phyloP scores from a whole-genome alignment of 2,797 vertebrate genomes.

The Acipenser ruthenus region DNA sequence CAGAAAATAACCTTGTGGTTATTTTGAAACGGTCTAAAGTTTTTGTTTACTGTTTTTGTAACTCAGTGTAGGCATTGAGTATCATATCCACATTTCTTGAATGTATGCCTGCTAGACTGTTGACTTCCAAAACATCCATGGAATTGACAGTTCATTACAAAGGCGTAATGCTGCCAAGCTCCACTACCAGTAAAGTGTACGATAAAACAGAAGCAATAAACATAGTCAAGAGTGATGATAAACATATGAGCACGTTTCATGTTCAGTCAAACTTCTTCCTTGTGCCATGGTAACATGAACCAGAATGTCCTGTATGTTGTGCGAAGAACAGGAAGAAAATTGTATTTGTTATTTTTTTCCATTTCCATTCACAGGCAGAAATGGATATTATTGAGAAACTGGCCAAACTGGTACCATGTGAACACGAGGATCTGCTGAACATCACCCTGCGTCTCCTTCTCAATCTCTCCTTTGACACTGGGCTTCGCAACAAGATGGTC shows the following conservation, averaged over 20 bases:
- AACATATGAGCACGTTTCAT: conserved; percentile 8
- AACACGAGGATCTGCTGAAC: conserved; percentile 76
- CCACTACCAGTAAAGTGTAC: not conserved
- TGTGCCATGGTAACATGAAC: conserved; percentile 3
- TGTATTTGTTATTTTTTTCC: conserved; percentile 8
- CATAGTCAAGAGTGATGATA: not conserved
- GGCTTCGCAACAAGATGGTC: conserved; percentile 84
- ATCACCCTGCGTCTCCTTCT: conserved; percentile 76
- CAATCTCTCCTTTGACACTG: conserved; percentile 84
- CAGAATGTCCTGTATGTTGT: conserved; percentile 1
- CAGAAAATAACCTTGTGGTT: too few species aligned
- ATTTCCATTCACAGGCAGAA: conserved; percentile 60
- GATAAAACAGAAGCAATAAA: not conserved
- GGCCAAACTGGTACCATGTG: conserved; percentile 76
- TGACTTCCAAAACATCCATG: too few species aligned
- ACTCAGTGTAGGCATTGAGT: too few species aligned
- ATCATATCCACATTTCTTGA: too few species aligned
- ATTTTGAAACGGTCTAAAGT: too few species aligned
- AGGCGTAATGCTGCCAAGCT: not conserved
- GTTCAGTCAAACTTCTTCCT: not conserved
- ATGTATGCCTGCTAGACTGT: too few species aligned
- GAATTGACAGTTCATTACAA: not conserved
- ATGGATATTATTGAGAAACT: conserved; percentile 76
- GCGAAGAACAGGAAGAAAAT: conserved; percentile 6
- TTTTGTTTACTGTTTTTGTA: too few species aligned